Conservation (phyloP, 2,113 vertebrate species). For the Mus pahari region DNA sequence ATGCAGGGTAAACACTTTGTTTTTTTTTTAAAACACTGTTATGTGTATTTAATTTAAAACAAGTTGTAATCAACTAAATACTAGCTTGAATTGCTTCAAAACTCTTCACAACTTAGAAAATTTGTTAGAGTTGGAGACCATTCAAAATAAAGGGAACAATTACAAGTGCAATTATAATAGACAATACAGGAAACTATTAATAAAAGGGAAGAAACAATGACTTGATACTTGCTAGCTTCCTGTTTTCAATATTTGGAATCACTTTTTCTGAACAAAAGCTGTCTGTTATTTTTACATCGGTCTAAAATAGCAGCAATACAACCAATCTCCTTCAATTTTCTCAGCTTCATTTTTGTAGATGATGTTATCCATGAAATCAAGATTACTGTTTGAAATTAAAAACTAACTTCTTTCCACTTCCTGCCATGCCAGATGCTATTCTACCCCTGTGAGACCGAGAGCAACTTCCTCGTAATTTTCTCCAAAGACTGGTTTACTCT, state of each 20-base stretch:
- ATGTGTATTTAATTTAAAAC: slow-evolving; percentile 27
- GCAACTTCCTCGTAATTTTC: background rate
- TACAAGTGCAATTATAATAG: slow-evolving; percentile 15
- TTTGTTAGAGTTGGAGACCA: background rate
- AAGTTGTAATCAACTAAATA: background rate
- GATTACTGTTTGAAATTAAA: background rate
- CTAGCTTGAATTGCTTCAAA: slow-evolving; percentile 25
- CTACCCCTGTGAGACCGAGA: background rate
- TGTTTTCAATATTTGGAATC: background rate
- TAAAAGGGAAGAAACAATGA: background rate
- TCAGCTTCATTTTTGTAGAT: slow-evolving; percentile 15
- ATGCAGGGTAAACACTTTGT: background rate
- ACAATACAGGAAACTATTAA: background rate
- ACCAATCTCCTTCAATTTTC: background rate
- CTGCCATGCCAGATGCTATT: background rate
- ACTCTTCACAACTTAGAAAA: slow-evolving; percentile 19
- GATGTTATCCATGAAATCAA: background rate
- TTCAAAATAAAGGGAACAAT: background rate
- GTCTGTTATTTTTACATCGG: background rate
- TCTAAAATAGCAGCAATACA: background rate
- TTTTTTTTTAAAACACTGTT: background rate
- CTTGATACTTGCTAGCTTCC: background rate
- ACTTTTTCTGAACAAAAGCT: background rate
- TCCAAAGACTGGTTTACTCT: background rate
- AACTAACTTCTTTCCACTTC: background rate